Evolutionary conservation across 2,797 vertebrate species (phyloP), one percentile per base, ranked within the genome.

Genomic region (Anomalospiza imberbis): DNA sequence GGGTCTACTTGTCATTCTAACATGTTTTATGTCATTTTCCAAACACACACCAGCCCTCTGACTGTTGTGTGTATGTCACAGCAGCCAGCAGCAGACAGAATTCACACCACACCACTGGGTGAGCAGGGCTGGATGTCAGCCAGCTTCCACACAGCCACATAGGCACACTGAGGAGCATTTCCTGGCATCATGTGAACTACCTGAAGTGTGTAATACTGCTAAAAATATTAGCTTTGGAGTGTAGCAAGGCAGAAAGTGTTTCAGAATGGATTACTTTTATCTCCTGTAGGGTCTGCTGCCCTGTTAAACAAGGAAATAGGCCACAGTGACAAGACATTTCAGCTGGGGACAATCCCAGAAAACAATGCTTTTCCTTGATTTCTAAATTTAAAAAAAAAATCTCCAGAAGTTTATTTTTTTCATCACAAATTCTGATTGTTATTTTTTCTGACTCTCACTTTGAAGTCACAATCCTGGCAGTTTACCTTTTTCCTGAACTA

Each of bases 21-120:
- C 7, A 47, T 9, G 34, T 89, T 89, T 77, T 42, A 20, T 29
- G 48, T 13, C 26, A 22, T 53, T 93, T 87, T 22, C 12, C 22
- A 22, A 77, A 3, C 13, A 53, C 0, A 1, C 28, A 13, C 8
- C 65, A 76, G 17, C 63, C 25, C 63, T 38, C 28, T 38, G 51
- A 17, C 14, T 47, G 25, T 5, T 71, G 40, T 60, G 13, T 36
- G 3, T 5, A 3, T 2, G 2, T 38, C 1, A 1, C 51, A 51
- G 44, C 58, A 26, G 4, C 31, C 70, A 34, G 22, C 40, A 66
- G 58, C 4, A 65, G 50, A 12, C 34, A 78, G 17, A 31, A 10
- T 55, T 80, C 38, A 12, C 5, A 4, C 24, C 17, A 3, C 34
- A 18, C 11, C 16, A 6, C 44, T 62, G 36, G 42, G 13, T 60